Conservation (phyloP, 2,888 invertebrate genomes). For the Neria commutata region DNA sequence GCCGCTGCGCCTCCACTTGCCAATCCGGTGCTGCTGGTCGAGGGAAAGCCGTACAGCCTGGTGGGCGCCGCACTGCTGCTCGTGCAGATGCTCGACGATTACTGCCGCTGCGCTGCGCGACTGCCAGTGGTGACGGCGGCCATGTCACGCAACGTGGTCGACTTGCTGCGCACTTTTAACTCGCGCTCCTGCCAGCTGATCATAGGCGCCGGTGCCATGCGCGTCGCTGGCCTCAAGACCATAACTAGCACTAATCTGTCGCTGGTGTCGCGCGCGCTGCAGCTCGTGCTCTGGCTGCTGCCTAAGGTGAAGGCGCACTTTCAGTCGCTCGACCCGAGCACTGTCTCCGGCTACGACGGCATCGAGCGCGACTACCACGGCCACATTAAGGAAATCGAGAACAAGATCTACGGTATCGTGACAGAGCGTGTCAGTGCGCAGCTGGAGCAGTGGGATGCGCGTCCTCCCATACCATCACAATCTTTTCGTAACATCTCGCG, state of each 20-base stretch:
- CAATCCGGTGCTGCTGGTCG: slow-evolving; percentile 68
- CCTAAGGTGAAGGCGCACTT: slow-evolving; percentile 76
- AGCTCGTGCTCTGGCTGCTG: slow-evolving; percentile 80
- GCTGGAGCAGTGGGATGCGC: slow-evolving; percentile 88
- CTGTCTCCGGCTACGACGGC: slow-evolving; percentile 68
- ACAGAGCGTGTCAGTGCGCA: slow-evolving; percentile 83
- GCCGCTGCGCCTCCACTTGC: slow-evolving; percentile 37
- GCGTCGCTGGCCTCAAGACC: slow-evolving; percentile 90
- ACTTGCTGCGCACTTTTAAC: slow-evolving; percentile 85
- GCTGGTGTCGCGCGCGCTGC: slow-evolving; percentile 81
- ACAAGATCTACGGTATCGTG: slow-evolving; percentile 89
- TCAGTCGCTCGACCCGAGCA: slow-evolving; percentile 64
- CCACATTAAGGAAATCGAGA: slow-evolving; percentile 91
- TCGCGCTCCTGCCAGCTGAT: slow-evolving; percentile 92
- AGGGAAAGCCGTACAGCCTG: slow-evolving; percentile 76
- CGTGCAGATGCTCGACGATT: slow-evolving; percentile 89
- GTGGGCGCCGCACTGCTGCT: slow-evolving; percentile 85
- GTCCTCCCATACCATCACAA: slow-evolving; percentile 93
- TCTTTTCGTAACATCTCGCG: slow-evolving; percentile 85
- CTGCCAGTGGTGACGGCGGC: slow-evolving; percentile 80
- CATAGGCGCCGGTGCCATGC: slow-evolving; percentile 94
- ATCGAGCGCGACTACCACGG: slow-evolving; percentile 82
- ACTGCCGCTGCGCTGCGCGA: slow-evolving; percentile 81
- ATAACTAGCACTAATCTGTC: slow-evolving; percentile 95
- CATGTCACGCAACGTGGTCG: slow-evolving; percentile 84